Evolutionary conservation across 1,140 invertebrate genomes (phyloP).

Genomic region (Aradophagus sp.): DNA sequence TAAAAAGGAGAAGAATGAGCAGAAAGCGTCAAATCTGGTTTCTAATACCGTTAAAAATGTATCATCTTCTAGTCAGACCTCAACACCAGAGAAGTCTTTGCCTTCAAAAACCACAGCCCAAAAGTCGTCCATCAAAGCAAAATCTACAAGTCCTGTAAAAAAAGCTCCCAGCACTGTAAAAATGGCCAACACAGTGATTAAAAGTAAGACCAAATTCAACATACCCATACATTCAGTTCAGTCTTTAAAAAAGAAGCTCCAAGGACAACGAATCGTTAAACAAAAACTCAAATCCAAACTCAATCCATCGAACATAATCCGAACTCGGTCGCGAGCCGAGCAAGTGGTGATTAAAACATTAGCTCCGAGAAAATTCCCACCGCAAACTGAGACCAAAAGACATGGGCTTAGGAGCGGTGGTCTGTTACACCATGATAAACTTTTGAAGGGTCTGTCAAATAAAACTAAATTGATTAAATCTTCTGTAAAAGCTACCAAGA

Average conservation of each 20-base stretch:
- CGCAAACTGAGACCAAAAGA: constrained; percentile 63
- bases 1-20: constrained; percentile 67
- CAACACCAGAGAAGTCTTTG: constrained; percentile 21
- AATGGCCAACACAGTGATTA: constrained; percentile 33
- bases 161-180: constrained; percentile 52
- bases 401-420: constrained; percentile 68
- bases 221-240: constrained; percentile 75
- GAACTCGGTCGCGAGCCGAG: constrained; percentile 67
- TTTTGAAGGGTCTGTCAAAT: constrained; percentile 14
- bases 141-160: constrained; percentile 47
- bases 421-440: constrained; percentile 37
- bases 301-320: constrained; percentile 66
- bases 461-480: constrained; percentile 34
- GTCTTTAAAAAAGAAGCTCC: constrained; percentile 80
- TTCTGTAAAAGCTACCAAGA: constrained; percentile 59
- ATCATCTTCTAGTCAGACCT: constrained; percentile 50
- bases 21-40: constrained; percentile 47
- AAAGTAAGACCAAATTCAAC: constrained; percentile 64
- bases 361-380: constrained; percentile 60
- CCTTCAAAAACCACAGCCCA: constrained; percentile 40
- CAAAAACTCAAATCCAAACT: constrained; percentile 70
- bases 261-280: constrained; percentile 79
- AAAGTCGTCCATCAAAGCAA: constrained; percentile 59
- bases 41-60: constrained; percentile 33
- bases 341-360: constrained; percentile 58